Percentiles rank a stretch among this genome's conserved stretches.
phyloP scores from a whole-genome alignment of 1,140 invertebrate species.

The Cylas formicarius region DNA sequence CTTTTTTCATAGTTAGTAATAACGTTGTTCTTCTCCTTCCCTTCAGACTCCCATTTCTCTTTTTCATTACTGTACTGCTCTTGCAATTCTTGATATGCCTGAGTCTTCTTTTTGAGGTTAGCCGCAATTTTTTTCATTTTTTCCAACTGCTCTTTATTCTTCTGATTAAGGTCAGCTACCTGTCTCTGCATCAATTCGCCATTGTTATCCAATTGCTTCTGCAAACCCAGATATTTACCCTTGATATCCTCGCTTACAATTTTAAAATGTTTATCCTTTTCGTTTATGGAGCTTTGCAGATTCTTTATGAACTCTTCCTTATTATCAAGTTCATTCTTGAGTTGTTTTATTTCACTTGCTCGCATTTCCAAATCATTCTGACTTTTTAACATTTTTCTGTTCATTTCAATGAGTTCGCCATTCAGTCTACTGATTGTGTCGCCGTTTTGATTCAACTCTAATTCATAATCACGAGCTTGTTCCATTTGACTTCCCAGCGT shows the following conservation, averaged over 20 bases:
- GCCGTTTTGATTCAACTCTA: slow-evolving; percentile 24
- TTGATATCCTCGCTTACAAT: slow-evolving; percentile 43
- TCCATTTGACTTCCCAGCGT: slow-evolving; percentile 22
- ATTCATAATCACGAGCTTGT: slow-evolving; percentile 28
- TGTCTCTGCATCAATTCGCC: slow-evolving; percentile 36
- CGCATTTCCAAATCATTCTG: slow-evolving; percentile 31
- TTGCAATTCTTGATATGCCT: slow-evolving; percentile 57
- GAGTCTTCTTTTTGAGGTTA: slow-evolving; percentile 64
- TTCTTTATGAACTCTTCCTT: slow-evolving; percentile 40
- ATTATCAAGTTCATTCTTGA: slow-evolving; percentile 29
- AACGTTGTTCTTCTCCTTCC: slow-evolving; percentile 40
- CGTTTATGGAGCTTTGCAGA: slow-evolving; percentile 42
- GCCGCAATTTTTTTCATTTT: slow-evolving; percentile 71
- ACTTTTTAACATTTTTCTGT: slow-evolving; percentile 22
- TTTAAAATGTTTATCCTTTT: slow-evolving; percentile 51
- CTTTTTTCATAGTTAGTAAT: slow-evolving; percentile 36
- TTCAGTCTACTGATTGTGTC: slow-evolving; percentile 25
- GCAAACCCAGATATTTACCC: slow-evolving; percentile 39
- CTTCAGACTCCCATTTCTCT: slow-evolving; percentile 35
- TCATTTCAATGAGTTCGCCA: slow-evolving; percentile 19
- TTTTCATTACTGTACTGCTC: slow-evolving; percentile 40
- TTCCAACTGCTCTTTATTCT: slow-evolving; percentile 52
- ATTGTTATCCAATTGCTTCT: slow-evolving; percentile 38
- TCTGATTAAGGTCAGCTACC: slow-evolving; percentile 43
- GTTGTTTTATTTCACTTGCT: slow-evolving; percentile 25